Evolutionary conservation across 2,888 invertebrate species (phyloP).

Genomic region (Scotopteryx bipunctaria): DNA sequence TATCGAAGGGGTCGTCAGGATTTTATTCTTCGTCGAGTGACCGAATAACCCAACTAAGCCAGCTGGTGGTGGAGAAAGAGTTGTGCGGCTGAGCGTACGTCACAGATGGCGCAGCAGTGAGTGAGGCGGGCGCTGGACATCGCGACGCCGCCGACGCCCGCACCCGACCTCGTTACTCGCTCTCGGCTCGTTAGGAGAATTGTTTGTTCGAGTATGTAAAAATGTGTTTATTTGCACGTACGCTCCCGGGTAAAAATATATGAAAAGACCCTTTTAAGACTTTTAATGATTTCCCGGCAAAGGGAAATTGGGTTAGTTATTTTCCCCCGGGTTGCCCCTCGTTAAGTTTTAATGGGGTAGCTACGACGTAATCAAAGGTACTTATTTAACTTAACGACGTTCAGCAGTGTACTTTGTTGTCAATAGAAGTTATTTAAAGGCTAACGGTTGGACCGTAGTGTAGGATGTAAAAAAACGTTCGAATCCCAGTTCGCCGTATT

Average conservation of each 20-base stretch:
- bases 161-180: slow-evolving; percentile 70
- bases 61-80: too few relatives aligned
- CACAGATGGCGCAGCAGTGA: slow-evolving; percentile 15
- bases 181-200: slow-evolving; percentile 80
- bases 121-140: slow-evolving; percentile 39
- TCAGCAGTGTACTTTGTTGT: slow-evolving; percentile 74
- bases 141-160: slow-evolving; percentile 35
- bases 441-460: slow-evolving; percentile 36
- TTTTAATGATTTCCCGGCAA: slow-evolving; percentile 84
- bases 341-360: slow-evolving; percentile 84
- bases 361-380: slow-evolving; percentile 82
- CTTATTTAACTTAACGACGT: slow-evolving; percentile 82
- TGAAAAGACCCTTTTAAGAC: slow-evolving; percentile 84
- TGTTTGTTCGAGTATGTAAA: slow-evolving; percentile 84
- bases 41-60: too few relatives aligned
- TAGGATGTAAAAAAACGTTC: slow-evolving; percentile 41
- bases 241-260: slow-evolving; percentile 80
- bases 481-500: slow-evolving; percentile 38
- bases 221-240: slow-evolving; percentile 84
- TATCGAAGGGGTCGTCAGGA: too few relatives aligned
- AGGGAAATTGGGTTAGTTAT: slow-evolving; percentile 84
- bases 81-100: slow-evolving; percentile 15
- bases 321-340: slow-evolving; percentile 82
- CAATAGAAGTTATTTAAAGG: slow-evolving; percentile 66
- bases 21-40: too few relatives aligned